Percentiles rank a stretch among this genome's conserved stretches.
Conservation (phyloP, 1,140 invertebrate genomes). For the Charaxes varanes region DNA sequence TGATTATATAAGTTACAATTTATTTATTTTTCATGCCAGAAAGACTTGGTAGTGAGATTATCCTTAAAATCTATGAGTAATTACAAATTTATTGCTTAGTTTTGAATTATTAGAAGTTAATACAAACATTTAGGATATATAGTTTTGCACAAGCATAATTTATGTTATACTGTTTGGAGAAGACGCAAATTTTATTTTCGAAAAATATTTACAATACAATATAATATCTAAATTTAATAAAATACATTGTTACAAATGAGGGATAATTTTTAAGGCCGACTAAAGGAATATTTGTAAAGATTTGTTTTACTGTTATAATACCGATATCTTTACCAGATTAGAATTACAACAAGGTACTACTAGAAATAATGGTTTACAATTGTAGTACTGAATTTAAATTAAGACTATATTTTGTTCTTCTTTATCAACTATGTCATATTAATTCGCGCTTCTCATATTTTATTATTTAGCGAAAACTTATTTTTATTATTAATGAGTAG, state of each 20-base stretch:
- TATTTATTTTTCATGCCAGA: constrained; percentile 18
- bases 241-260: too few species aligned
- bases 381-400: too few species aligned
- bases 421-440: too few species aligned
- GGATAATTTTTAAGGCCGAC: too few species aligned
- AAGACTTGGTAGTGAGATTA: constrained; percentile 36
- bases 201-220: constrained; percentile 3
- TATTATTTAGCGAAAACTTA: too few species aligned
- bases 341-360: too few species aligned
- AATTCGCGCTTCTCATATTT: too few species aligned
- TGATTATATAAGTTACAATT: background rate
- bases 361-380: too few species aligned
- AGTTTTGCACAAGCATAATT: constrained; percentile 41
- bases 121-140: constrained; percentile 27
- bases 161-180: constrained; percentile 23
- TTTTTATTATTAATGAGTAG: too few species aligned
- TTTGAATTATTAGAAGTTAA: constrained; percentile 36
- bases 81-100: constrained; percentile 61
- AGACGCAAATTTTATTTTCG: constrained; percentile 8
- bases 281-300: background rate
- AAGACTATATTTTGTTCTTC: too few species aligned
- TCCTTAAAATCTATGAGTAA: constrained; percentile 41
- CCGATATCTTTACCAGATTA: too few species aligned
- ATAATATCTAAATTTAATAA: too few species aligned
- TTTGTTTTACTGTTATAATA: background rate